Evolutionary conservation across 2,113 vertebrate species (phyloP), one percentile per base, ranked within the genome.

Genomic region (Boleophthalmus pectinirostris): DNA sequence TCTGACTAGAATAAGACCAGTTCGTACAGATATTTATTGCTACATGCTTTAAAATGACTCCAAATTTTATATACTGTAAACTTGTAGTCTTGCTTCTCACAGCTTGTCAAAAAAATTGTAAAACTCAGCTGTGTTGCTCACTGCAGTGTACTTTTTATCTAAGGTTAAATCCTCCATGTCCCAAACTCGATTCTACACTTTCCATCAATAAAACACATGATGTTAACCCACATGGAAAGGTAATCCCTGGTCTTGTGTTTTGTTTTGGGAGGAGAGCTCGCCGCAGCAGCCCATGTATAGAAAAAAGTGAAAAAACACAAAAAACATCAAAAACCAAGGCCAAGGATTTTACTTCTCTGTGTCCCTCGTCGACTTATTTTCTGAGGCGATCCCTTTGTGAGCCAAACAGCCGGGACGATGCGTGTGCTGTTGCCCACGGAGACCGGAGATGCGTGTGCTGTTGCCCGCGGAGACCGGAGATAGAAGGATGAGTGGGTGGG

Each of bases 311-410:
- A 14, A 57, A 4, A 58, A 58, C 56, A 15, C 23, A 64, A 64
- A 35, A 64, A 64, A 38, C 7, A 38, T 43, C 33, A 57, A 77
- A 65, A 82, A 84, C 83, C 83, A 72, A 72, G 65, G 16, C 56
- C 73, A 71, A 63, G 69, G 45, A 70, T 65, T 73, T 81, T 11
- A 65, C 71, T 73, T 68, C 76, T 74, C 66, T 24, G 11, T 72
- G 73, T 70, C 64, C 61, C 43, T 73, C 66, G 57, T 72, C n/a
- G 3, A 53, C 66, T 79, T 46, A 45, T 72, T 83, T 79, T 72
- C 70, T 68, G 64, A 77, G 70, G 64, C 71, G 66, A 77, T 82
- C 79, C 80, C 68, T 89, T 70, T 68, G 70, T 73, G 71, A 78
- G 74, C 43, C 49, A 65, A 67, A 69, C 75, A 89, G 76, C 71